Conservation (phyloP, 1,140 invertebrate genomes). For the Acromyrmex charruanus region DNA sequence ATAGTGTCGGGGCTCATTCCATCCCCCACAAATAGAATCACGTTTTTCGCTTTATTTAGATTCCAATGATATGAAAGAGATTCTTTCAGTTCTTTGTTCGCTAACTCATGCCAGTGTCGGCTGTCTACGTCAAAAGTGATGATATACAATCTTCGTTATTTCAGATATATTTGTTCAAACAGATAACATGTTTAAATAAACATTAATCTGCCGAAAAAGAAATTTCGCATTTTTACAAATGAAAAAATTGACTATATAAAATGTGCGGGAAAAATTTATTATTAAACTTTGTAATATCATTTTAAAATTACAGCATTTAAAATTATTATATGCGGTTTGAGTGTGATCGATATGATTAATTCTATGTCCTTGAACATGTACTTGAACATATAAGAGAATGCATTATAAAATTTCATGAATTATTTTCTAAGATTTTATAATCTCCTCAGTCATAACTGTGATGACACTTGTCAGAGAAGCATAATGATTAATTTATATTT, state of each 20-base stretch:
- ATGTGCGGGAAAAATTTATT: no score
- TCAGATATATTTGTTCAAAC: neutral
- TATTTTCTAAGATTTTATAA: no score
- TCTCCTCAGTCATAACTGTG: neutral
- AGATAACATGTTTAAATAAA: neutral
- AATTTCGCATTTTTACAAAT: neutral
- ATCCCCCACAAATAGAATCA: constrained; percentile 97
- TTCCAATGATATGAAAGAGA: constrained; percentile 89
- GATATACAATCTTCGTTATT: constrained; percentile 11
- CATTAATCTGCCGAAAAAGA: neutral
- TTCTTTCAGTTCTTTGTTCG: constrained; percentile 88
- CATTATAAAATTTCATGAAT: neutral
- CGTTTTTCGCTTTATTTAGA: constrained; percentile 92
- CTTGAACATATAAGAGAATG: neutral
- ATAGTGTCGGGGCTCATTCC: constrained; percentile 97
- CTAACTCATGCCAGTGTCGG: constrained; percentile 87
- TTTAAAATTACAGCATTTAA: no score
- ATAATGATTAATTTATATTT: neutral
- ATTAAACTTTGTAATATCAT: no score
- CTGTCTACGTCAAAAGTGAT: constrained; percentile 83
- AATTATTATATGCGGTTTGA: no score
- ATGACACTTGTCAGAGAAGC: neutral
- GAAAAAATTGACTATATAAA: neutral
- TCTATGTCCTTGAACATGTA: neutral
- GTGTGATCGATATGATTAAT: neutral